Conservation (phyloP, 2,797 vertebrate species). For the Vespertilio murinus region DNA sequence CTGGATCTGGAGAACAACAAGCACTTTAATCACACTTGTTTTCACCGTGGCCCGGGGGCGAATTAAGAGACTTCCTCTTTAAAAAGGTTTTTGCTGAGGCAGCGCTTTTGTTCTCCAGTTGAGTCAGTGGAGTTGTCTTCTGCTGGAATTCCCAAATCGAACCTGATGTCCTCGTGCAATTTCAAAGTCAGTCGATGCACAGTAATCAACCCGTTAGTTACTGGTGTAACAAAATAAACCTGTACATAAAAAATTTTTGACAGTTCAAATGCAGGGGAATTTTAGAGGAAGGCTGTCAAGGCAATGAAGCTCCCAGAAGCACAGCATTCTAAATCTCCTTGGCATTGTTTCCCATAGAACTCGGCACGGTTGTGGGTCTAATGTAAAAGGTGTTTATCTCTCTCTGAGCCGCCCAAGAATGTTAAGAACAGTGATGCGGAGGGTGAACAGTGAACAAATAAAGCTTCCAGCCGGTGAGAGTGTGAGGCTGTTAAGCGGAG, state of each 20-base stretch:
- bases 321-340: neutral
- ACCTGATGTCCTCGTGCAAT: constrained; percentile 24
- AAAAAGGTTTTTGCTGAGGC: constrained; percentile 75
- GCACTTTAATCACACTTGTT: constrained; percentile 71
- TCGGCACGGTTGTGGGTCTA: neutral
- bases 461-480: neutral
- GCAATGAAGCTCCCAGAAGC: neutral
- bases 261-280: neutral
- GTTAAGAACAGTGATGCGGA: neutral
- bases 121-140: constrained; percentile 41
- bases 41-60: constrained; percentile 68
- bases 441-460: neutral
- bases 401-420: neutral
- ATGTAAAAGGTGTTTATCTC: constrained; percentile 34
- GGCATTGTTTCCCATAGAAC: neutral
- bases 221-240: neutral
- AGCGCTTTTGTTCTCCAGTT: constrained; percentile 54
- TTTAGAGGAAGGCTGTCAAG: neutral
- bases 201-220: constrained; percentile 25
- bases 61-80: constrained; percentile 77
- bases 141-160: constrained; percentile 49
- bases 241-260: neutral
- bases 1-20: constrained; percentile 64
- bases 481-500: neutral
- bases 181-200: neutral